Evolutionary conservation across 2,888 invertebrate genomes (phyloP).

Genomic region (Camponotus fellah): DNA sequence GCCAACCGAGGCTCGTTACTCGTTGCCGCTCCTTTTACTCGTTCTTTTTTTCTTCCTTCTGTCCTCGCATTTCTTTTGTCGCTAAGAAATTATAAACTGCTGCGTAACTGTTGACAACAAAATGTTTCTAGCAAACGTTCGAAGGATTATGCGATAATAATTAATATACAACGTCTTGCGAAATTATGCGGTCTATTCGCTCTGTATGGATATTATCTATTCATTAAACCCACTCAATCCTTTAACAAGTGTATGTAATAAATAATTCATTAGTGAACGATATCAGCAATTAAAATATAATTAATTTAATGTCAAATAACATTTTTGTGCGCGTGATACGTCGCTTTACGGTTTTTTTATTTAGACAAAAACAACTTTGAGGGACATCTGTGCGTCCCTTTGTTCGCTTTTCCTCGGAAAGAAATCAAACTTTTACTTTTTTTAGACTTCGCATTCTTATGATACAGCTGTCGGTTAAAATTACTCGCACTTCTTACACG

Average conservation of each 20-base stretch:
- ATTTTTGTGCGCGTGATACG: neutral
- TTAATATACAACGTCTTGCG: neutral
- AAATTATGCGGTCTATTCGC: neutral
- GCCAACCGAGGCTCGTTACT: constrained; percentile 73
- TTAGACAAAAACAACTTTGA: neutral
- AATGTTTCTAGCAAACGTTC: neutral
- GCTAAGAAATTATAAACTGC: neutral
- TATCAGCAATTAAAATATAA: constrained; percentile 5
- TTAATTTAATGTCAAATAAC: neutral
- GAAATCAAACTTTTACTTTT: constrained; percentile 32
- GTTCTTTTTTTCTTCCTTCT: constrained; percentile 61
- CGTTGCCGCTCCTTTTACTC: constrained; percentile 64
- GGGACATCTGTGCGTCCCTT: constrained; percentile 18
- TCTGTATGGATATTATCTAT: neutral
- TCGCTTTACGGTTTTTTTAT: neutral
- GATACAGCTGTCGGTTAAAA: constrained; percentile 26
- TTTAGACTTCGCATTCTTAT: constrained; percentile 46
- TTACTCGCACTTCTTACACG: constrained; percentile 49
- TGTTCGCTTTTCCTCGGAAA: constrained; percentile 43
- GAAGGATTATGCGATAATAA: constrained; percentile 13
- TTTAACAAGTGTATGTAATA: neutral
- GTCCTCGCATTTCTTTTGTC: constrained; percentile 31
- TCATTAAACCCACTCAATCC: neutral
- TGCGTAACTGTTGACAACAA: neutral
- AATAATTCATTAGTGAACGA: constrained; percentile 30